Base-by-base conservation (phyloP, 2,888 invertebrate species). In the Candidula unifasciata region DNA sequence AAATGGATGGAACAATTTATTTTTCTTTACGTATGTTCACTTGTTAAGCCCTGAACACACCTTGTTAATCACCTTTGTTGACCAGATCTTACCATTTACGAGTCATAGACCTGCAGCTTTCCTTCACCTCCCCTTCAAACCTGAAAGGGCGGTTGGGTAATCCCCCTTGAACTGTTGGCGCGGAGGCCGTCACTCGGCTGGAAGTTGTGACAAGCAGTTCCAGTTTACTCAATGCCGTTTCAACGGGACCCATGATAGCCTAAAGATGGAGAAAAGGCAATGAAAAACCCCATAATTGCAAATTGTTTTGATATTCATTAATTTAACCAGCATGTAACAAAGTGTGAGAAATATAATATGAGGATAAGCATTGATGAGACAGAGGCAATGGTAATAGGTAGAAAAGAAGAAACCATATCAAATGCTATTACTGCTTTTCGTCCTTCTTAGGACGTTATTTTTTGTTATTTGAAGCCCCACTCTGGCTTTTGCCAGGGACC, bases 101-200 rank as follows among this genome's bases (percentile, higher is more conserved):
- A 10, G 76, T 54, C 54, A 84, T 64, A 0, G 79, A 35, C 5
- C 3, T 16, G 44, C 84, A 84, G 68, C 80, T 84, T 74, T 74
- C n/a, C 24, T 21, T 54, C 57, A 84, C 84, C 66, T 84, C 84
- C 27, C 84, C 84, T 54, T 35, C 60, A 66, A 81, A 76, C 57
- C 73, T 54, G 68, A 57, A 80, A 3, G 66, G 76, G 54, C 84
- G 74, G 54, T 3, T 44, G 64, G 84, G 80, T 68, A 81, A 80
- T 54, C 77, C 80, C 35, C 64, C 52, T 76, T 84, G 84, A 24
- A 76, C 74, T 69, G 69, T 27, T 30, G 37, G 52, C 52, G 68
- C 76, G 57, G 64, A 68, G 10, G 80, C 74, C 30, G 54, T 21
- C 44, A 13, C n/a, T 10, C 44, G 8, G n/a, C 60, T 37, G 27